Base-by-base conservation (phyloP, 1,140 invertebrate genomes). In the Dinoponera quadriceps region DNA sequence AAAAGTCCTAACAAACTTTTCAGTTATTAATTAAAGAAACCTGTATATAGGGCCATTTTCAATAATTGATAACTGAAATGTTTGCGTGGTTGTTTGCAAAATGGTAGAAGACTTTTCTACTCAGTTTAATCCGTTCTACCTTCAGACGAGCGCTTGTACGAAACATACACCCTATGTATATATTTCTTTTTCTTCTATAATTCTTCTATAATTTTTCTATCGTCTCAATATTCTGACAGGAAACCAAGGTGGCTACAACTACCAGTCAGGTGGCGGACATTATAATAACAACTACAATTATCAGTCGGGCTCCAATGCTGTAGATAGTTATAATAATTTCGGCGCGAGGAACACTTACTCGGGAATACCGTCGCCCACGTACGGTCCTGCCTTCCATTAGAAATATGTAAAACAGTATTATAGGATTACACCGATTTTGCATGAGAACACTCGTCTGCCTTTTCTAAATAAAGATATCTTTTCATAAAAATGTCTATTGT, bases 351-450 rank as follows among this genome's bases (percentile, higher is more conserved):
- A 91, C 72, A 90, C 86, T 60, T 92, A 91, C 65, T 81, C 89
- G 65, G 88, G 90, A 57, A 57, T 85, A 74, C 92, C 94, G 4
- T 91, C 94, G n/a, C 90, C 94, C 0, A 91, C 91, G 0, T 96
- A 96, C 69, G 95, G 95, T 75, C 94, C 95, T 7, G 94, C 95
- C 49, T 95, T 95, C 88, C 94, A 95, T 73, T 95, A 85, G n/a
- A n/a, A 78, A 80, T 83, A 51, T 11, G 18, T 82, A 77, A 71
- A 13, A 77, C 22, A 77, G 13, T 84, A 71, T 55, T 13, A 20
- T 88, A 85, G 86, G 49, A 60, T 72, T 71, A 75, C n/a, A n/a
- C 16, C 27, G 25, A 16, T 38, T 33, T 71, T 27, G 55, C 49
- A 44, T 81, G 25, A 80, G 74, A 84, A 25, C 57, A 44, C 38